Conservation (phyloP, 2,113 vertebrate species). For the Amblyopsis rosae region DNA sequence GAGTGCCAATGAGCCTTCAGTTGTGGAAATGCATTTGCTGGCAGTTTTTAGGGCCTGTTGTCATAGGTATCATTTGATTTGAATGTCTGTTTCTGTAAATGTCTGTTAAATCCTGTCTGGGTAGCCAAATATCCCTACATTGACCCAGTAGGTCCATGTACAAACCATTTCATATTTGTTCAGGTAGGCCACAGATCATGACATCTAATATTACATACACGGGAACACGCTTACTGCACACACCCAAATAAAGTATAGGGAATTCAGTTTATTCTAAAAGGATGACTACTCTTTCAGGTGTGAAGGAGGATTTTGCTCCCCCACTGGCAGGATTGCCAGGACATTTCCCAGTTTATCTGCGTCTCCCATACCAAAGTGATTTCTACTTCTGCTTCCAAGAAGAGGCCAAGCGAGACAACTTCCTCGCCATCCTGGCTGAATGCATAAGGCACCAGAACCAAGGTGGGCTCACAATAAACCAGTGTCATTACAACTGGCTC, state of each 20-base stretch:
- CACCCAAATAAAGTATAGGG: background rate
- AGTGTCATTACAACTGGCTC: background rate
- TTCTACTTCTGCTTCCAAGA: constrained; percentile 84
- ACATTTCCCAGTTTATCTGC: constrained; percentile 87
- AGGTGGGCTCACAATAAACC: constrained; percentile 62
- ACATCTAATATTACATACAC: no score
- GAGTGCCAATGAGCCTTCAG: constrained; percentile 56
- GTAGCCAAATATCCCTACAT: background rate
- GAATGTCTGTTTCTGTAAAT: background rate
- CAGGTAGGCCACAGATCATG: background rate
- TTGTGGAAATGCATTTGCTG: no score
- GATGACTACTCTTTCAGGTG: constrained; percentile 45
- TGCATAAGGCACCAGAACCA: constrained; percentile 88
- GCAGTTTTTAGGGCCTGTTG: background rate
- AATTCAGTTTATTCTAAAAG: no score
- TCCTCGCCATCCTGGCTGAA: constrained; percentile 80
- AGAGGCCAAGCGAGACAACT: constrained; percentile 67
- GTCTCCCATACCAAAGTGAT: constrained; percentile 84
- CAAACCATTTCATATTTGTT: background rate
- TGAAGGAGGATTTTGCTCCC: constrained; percentile 80
- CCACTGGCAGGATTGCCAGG: constrained; percentile 76
- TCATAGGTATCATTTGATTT: background rate
- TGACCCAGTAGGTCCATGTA: background rate
- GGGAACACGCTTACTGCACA: background rate
- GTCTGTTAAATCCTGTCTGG: background rate